phyloP scores from a whole-genome alignment of 2,113 vertebrate species.

The Corythoichthys intestinalis region DNA sequence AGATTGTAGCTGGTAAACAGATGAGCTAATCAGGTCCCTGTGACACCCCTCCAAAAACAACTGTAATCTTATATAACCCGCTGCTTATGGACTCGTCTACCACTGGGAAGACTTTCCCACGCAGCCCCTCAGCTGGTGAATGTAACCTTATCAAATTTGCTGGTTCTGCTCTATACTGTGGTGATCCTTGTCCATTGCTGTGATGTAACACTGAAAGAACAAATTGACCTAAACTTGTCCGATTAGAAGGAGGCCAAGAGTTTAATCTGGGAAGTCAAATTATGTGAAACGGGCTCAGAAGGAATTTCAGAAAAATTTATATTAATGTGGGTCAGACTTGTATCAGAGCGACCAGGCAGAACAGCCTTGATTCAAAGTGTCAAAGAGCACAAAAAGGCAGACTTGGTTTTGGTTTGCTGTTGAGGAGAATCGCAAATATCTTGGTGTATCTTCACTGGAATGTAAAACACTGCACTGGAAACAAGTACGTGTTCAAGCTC shows the following conservation, averaged over 20 bases:
- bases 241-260: slow-evolving; percentile 22
- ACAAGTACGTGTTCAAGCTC: background rate
- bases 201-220: background rate
- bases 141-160: slow-evolving; percentile 15
- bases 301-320: slow-evolving; percentile 34
- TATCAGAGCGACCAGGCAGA: slow-evolving; percentile 16
- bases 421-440: slow-evolving; percentile 38
- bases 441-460: slow-evolving; percentile 3
- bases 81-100: slow-evolving; percentile 15
- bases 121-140: slow-evolving; percentile 1
- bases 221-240: slow-evolving; percentile 3
- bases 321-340: slow-evolving; percentile 45
- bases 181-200: slow-evolving; percentile 4
- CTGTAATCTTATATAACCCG: slow-evolving; percentile 48
- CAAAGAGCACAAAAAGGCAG: background rate
- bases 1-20: slow-evolving; percentile 27
- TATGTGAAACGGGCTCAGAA: slow-evolving; percentile 34
- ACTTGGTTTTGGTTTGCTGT: background rate
- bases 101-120: slow-evolving; percentile 23
- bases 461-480: background rate
- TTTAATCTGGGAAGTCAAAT: slow-evolving; percentile 53
- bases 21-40: slow-evolving; percentile 30
- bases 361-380: background rate
- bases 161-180: background rate
- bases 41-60: slow-evolving; percentile 41